Base-by-base conservation (phyloP, 2,113 vertebrate genomes). In the Azemiops feae region DNA sequence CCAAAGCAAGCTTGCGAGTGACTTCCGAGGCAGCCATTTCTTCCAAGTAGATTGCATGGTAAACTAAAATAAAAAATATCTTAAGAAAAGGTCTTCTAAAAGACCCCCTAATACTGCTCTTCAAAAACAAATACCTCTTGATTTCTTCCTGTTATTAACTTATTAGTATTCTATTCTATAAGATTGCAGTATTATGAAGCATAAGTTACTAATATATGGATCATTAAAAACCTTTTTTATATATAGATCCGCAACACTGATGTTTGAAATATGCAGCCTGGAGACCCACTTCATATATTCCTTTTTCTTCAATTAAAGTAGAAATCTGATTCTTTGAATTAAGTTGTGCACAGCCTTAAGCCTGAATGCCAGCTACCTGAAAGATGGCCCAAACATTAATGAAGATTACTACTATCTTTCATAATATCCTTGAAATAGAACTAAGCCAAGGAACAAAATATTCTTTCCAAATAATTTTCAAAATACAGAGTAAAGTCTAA, bases 11-110 rank as follows among this genome's bases (percentile, higher is more conserved):
- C 96, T 99, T 99, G 95, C 98, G 98, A 90, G 98, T 98, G 87
- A 99, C 97, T 97, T 99, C 99, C 22, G 98, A 98, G 94, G 99
- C 98, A 92, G 98, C 98, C 98, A 99, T 98, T 95, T 99, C 99
- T 98, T 99, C 99, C 93, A 99, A 97, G 96, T 99, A 99, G 97
- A 99, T 98, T 95, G 99, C 99, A 94, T 99, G 99, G 96, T 99
- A 99, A 95, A 99, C 99, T 99, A 89, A 60, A 96, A 97, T 60
- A 45, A 52, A 92, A 30, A 3, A 85, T 43, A 43, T 34, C 27
- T 81, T 91, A n/a, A 43, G 10, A 34, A 57, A 47, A 10, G 20
- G 3, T 23, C 60, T 74, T 55, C 55, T 86, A 60, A 60, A 69
- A n/a, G 30, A n/a, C 23, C 52, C 7, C 55, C 27, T 50, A 47